Percentiles rank a stretch among this genome's conserved stretches.
phyloP scores from a whole-genome alignment of 2,113 vertebrate species.

The Syngnathus floridae region DNA sequence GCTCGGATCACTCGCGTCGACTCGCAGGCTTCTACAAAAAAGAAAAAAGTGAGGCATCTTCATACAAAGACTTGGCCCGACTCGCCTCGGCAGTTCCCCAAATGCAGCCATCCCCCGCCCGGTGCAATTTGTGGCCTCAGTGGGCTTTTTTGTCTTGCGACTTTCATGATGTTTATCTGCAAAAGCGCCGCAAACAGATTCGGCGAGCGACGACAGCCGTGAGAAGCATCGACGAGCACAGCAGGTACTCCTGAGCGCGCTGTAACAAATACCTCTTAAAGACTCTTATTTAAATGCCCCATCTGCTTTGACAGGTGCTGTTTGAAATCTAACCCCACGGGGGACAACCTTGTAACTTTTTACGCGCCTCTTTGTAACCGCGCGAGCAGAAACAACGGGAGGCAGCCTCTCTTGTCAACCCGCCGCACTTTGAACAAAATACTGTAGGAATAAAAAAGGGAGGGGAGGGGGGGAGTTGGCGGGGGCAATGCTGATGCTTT shows the following conservation, averaged over 20 bases:
- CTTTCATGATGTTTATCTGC: slow-evolving; percentile 63
- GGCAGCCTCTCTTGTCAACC: slow-evolving; percentile 59
- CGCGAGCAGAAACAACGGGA: slow-evolving; percentile 59
- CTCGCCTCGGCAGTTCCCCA: slow-evolving; percentile 57
- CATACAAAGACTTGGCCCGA: slow-evolving; percentile 32
- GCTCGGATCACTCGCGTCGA: not conserved
- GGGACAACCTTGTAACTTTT: slow-evolving; percentile 73
- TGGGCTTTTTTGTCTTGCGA: slow-evolving; percentile 41
- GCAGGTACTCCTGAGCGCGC: slow-evolving; percentile 68
- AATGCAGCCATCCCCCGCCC: slow-evolving; percentile 50
- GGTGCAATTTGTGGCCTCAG: slow-evolving; percentile 65
- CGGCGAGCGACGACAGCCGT: slow-evolving; percentile 62
- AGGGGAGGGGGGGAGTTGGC: not conserved
- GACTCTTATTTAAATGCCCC: slow-evolving; percentile 72
- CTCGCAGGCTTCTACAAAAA: not conserved
- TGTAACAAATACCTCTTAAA: slow-evolving; percentile 74
- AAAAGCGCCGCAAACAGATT: slow-evolving; percentile 66
- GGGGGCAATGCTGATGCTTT: slow-evolving; percentile 39
- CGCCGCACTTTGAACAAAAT: slow-evolving; percentile 54
- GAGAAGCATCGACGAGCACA: slow-evolving; percentile 70
- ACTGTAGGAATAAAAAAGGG: slow-evolving; percentile 29
- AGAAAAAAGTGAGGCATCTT: not conserved
- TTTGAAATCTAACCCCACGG: slow-evolving; percentile 72
- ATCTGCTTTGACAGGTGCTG: slow-evolving; percentile 79
- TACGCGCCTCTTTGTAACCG: slow-evolving; percentile 68